Conservation (phyloP, 2,113 vertebrate species). For the Arizona elegans region DNA sequence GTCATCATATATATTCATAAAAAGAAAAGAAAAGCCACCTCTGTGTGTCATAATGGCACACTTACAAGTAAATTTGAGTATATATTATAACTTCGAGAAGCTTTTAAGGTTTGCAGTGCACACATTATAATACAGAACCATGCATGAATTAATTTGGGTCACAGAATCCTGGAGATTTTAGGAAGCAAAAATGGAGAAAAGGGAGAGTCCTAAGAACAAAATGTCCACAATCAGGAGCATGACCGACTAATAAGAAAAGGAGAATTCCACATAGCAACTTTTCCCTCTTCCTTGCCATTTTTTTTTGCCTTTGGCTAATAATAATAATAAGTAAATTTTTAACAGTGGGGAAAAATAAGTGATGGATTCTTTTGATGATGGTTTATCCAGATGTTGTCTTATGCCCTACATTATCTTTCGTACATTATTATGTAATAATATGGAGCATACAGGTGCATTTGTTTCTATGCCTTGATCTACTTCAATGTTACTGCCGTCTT, state of each 20-base stretch:
- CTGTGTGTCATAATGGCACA: not conserved
- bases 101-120: too few species aligned
- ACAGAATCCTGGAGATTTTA: not conserved
- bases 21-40: not conserved
- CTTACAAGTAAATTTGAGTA: not conserved
- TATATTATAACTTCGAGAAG: not conserved
- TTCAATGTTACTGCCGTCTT: not conserved
- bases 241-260: not conserved
- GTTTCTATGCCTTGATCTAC: not conserved
- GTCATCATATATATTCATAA: not conserved
- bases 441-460: not conserved
- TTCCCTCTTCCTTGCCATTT: not conserved
- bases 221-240: not conserved
- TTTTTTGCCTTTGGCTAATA: not conserved
- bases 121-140: not conserved
- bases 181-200: not conserved
- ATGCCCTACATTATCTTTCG: not conserved
- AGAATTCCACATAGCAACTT: not conserved
- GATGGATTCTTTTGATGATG: not conserved
- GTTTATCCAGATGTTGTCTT: not conserved
- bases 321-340: not conserved
- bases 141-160: not conserved
- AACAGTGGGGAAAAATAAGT: not conserved
- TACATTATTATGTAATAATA: not conserved
- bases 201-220: not conserved